Evolutionary conservation across 1,140 invertebrate species (phyloP), one percentile per base, ranked within the genome.

Genomic region (Drosophila sulfurigaster): DNA sequence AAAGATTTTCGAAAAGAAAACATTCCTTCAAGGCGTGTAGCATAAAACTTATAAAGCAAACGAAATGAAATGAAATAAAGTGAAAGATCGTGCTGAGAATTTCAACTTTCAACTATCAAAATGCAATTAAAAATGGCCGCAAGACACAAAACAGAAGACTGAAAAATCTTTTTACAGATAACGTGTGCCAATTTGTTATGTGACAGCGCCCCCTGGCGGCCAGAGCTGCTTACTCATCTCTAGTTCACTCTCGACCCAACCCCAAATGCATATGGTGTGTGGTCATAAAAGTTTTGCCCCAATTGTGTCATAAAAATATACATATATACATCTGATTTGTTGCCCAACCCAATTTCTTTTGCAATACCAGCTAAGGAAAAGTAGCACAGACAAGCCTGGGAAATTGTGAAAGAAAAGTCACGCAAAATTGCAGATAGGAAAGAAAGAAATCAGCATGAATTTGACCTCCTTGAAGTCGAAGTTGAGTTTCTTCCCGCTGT

Each of bases 251-350:
- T 15, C 4, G 1, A 43, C 57, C 77, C 70, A 74, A 25, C 70
- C 51, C 78, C 78, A 69, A 43, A 45, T 35, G 13, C 35, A 5
- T 25, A 25, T 13, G 41, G 41, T 13, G 15, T 35, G 30, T 48
- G 38, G 56, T 48, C 30, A 49, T 46, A 59, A 75, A 58, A 59
- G 11, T 20, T 13, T 15, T 75, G 82, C 58, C 70, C 73, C 77
- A 82, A 66, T 79, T 87, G 54, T 74, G 83, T 77, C 79, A 87
- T 73, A 82, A 82, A 69, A 60, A 68, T 51, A 62, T 57, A 74
- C 43, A 58, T 1, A 49, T 38, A 3, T 62, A 51, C 70, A 49
- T 72, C 56, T 78, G 78, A 81, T 85, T 64, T 65, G 68, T 72
- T 49, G 30, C 43, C 11, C 16, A 57, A 6, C 32, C 54, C 51